Conservation (phyloP, 2,797 vertebrate species). For the Rhinogobio ventralis region DNA sequence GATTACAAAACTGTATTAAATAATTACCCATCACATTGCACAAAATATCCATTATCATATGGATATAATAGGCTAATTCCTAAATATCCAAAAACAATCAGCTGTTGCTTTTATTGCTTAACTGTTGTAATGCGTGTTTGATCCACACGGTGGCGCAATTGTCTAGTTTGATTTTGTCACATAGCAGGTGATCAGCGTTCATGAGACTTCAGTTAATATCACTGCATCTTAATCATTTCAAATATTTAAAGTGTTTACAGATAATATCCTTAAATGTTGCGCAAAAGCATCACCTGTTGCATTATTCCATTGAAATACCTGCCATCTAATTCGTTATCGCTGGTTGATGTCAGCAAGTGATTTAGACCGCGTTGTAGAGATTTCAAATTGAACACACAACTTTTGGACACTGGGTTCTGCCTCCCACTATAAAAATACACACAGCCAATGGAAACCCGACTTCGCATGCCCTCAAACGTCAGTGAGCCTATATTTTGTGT, state of each 20-base stretch:
- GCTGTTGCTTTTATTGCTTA: neutral
- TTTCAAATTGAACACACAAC: neutral
- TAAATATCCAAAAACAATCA: neutral
- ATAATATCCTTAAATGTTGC: too few relatives aligned
- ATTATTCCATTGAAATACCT: neutral
- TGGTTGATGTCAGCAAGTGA: too few relatives aligned
- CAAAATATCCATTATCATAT: too few relatives aligned
- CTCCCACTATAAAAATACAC: neutral
- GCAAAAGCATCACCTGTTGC: neutral
- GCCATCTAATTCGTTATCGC: neutral
- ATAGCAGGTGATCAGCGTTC: neutral
- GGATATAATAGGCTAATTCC: too few relatives aligned
- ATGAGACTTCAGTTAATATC: neutral
- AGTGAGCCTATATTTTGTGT: neutral
- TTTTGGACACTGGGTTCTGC: neutral
- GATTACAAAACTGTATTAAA: too few relatives aligned
- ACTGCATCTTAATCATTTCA: neutral
- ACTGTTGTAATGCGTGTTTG: neutral
- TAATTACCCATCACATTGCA: too few relatives aligned
- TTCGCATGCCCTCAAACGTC: neutral
- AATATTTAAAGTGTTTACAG: neutral
- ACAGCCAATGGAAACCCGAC: constrained; percentile 18
- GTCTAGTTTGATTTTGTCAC: neutral
- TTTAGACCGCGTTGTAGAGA: neutral
- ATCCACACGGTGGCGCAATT: neutral